Evolutionary conservation across 2,113 vertebrate genomes (phyloP), one percentile per base, ranked within the genome.

Genomic region (Corythaeola cristata): DNA sequence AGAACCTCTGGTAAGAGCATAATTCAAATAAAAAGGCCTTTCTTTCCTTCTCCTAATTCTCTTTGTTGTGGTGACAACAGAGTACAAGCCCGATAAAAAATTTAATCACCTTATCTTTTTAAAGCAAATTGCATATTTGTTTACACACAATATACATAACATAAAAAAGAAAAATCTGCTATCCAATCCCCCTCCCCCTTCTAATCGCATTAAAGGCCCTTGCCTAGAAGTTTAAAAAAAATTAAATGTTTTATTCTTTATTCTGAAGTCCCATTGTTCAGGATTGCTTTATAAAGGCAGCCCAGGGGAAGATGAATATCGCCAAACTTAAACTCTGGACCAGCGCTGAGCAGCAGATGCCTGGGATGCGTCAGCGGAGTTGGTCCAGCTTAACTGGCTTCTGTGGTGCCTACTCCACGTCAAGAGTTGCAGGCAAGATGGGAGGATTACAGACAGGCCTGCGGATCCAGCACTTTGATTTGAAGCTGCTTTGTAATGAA

Each of bases 91-190:
- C 45, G 98, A 98, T 98, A 98, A 98, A 98, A 98, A 98, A 97
- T 97, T 97, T 98, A 98, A 98, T 98, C 98, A 97, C 98, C 97
- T 98, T 98, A 98, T 98, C 98, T 98, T 98, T 98, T 98, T 98
- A 97, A 98, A 98, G 98, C 98, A 98, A 98, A 98, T 98, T 98
- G 98, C 98, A 97, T 98, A 98, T 98, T 98, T 98, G 98, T 98
- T 98, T 98, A 97, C 97, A 91, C 94, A 96, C 59, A 89, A 97
- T 97, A 96, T 97, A 96, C 87, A 89, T 96, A 93, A 97, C 97
- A 96, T 97, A 97, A 96, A 95, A 97, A 91, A 97, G 90, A 92
- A 94, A 94, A 96, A 96, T 91, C 93, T 95, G 93, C 85, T 93
- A 94, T 89, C 88, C 94, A 78, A 49, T 83, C 69, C 74, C 75